Conservation (phyloP, 2,113 vertebrate species). For the Hippotragus niger region DNA sequence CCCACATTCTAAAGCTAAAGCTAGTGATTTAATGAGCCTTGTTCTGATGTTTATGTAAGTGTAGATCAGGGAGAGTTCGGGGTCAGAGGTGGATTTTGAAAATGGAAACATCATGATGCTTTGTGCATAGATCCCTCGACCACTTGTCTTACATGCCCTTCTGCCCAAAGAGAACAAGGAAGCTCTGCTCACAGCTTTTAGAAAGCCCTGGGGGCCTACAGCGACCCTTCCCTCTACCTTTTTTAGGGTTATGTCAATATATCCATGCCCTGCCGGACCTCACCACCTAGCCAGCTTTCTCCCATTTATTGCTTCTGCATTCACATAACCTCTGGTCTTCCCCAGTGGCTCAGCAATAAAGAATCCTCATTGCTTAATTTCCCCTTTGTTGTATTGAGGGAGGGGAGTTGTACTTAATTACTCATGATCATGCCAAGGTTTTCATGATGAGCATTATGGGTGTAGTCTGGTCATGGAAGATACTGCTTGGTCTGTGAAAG, state of each 20-base stretch:
- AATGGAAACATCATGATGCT: neutral
- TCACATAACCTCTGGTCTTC: neutral
- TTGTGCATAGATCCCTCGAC: neutral
- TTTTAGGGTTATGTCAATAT: neutral
- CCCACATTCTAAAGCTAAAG: slow-evolving; percentile 46
- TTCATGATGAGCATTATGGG: neutral
- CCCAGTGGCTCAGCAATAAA: neutral
- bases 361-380: neutral
- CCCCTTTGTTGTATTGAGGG: neutral
- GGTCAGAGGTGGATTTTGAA: neutral
- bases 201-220: neutral
- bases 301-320: neutral
- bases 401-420: neutral
- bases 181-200: neutral
- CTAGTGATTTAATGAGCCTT: slow-evolving; percentile 35
- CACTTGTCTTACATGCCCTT: neutral
- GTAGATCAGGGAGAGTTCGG: neutral
- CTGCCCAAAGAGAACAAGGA: neutral
- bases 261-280: neutral
- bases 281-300: neutral
- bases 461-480: neutral
- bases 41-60: slow-evolving; percentile 41
- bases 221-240: neutral
- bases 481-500: neutral
- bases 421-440: neutral